Evolutionary conservation across 2,113 vertebrate genomes (phyloP), one percentile per base, ranked within the genome.

Genomic region (Perca flavescens): DNA sequence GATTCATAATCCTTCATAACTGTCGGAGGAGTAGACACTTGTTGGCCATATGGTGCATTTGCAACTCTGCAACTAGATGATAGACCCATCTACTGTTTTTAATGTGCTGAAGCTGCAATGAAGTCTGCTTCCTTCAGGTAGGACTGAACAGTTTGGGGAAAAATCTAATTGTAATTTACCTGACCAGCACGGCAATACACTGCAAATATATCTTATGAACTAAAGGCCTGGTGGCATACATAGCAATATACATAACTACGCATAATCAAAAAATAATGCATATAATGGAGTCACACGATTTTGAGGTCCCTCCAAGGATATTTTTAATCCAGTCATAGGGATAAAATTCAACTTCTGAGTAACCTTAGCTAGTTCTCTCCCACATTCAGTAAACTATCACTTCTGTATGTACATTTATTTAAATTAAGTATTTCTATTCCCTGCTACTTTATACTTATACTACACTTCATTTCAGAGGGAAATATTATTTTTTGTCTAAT

Each of bases 1-100:
- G 17, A 74, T 69, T 82, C 70, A 70, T 72, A 36, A 81, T 84
- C 34, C 78, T 84, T 74, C 66, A 50, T 63, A 49, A 57, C 60
- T 76, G 34, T 77, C 40, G 49, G 53, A 34, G 34, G 34, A 49
- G 8, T 31, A 63, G 21, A 54, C 40, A 84, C 12, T 16, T 14
- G 12, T 76, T 12, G 0, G 47, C 61, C 69, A 73, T 69, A 82
- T 74, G 57, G 64, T 57, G 40, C 62, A 22, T 71, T 78, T 43
- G 21, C 10, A 15, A 10, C 58, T 61, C 65, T 64, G 54, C 62
- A 61, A 25, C 75, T 62, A 64, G 22, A 53, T 50, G 22, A 69
- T 80, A 43, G n/a, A 58, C 28, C 34, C 3, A n/a, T 10, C 21
- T 58, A 2, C 53, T 25, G 40, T 43, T 69, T 47, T 19, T 22